Evolutionary conservation across 2,797 vertebrate genomes (phyloP).

Genomic region (Galagoides demidoff): DNA sequence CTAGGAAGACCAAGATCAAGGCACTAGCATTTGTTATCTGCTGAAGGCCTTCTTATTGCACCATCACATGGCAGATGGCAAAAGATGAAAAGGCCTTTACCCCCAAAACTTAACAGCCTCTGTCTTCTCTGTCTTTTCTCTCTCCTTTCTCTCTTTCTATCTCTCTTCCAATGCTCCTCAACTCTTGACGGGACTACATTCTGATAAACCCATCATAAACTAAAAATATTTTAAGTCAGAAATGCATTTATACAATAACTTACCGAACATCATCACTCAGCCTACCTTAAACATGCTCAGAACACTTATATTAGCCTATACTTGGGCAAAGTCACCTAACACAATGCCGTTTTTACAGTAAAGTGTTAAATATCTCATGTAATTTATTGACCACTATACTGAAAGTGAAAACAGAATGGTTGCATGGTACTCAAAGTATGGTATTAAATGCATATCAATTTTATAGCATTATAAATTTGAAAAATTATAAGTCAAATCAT

Average conservation of each 20-base stretch:
- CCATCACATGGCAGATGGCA: too few relatives aligned
- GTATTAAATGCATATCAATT: background rate
- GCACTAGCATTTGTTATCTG: too few relatives aligned
- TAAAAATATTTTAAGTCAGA: background rate
- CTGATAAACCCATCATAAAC: background rate
- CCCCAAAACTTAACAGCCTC: background rate
- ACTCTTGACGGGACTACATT: background rate
- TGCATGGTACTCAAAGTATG: background rate
- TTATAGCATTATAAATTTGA: background rate
- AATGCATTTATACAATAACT: too few relatives aligned
- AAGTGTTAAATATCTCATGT: background rate
- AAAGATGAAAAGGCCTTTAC: too few relatives aligned
- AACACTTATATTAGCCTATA: background rate
- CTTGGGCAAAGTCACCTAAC: background rate
- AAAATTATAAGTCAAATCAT: background rate
- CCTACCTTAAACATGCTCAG: background rate
- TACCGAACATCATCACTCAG: background rate
- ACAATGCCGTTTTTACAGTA: background rate
- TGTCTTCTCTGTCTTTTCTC: background rate
- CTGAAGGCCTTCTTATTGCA: too few relatives aligned
- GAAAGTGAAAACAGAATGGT: background rate
- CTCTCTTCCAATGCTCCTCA: background rate
- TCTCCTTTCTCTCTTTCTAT: rapidly evolving
- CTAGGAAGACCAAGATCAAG: too few relatives aligned
- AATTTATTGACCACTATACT: background rate